Evolutionary conservation across 2,113 vertebrate species (phyloP).

Genomic region (Antechinus stuartii): DNA sequence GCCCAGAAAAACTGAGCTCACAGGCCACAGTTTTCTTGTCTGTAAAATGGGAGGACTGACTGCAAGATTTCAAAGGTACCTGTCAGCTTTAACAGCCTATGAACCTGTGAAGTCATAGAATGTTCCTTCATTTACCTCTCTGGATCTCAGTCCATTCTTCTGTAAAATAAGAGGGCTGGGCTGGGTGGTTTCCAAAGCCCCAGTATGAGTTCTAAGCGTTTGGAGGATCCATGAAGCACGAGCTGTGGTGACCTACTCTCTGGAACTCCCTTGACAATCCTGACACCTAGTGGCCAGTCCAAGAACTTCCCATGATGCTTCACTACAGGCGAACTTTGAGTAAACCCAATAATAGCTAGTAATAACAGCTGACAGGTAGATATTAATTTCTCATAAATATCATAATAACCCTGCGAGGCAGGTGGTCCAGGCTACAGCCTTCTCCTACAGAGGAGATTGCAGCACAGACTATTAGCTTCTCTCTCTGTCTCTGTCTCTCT

Average conservation of each 20-base stretch:
- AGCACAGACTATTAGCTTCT: not conserved
- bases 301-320: not conserved
- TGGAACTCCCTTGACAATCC: slow-evolving; percentile 44
- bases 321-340: not conserved
- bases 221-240: not conserved
- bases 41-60: not conserved
- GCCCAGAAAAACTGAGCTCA: not conserved
- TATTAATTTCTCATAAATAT: not conserved
- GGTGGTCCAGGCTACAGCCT: not conserved
- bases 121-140: not conserved
- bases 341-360: not conserved
- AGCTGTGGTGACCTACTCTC: not conserved
- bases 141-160: not conserved
- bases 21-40: not conserved
- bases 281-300: slow-evolving; percentile 6
- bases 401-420: not conserved
- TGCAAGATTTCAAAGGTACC: not conserved
- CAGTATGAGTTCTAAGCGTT: not conserved
- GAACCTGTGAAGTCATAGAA: not conserved
- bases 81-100: not conserved
- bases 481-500: too few relatives aligned
- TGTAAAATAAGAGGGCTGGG: not conserved
- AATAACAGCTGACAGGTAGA: not conserved
- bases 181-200: not conserved
- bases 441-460: not conserved